A percentile compares a stretch with the other conserved stretches of the same genome.
Evolutionary conservation across 2,113 vertebrate genomes (phyloP).

Genomic region (Myrmecobius fasciatus): DNA sequence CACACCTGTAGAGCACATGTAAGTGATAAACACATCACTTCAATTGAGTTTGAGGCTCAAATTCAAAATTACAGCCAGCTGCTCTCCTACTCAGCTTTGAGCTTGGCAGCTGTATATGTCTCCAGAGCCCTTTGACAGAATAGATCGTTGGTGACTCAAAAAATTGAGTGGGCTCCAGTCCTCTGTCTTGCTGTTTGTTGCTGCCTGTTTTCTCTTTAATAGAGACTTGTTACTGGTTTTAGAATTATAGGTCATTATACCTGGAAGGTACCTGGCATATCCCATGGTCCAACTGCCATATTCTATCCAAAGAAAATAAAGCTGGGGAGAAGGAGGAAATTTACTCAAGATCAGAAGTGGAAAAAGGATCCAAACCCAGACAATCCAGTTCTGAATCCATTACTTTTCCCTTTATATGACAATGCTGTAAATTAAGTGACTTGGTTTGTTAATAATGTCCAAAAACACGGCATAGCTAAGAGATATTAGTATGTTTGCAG

Average conservation of each 20-base stretch:
- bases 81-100: slow-evolving; percentile 12
- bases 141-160: not conserved
- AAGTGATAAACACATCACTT: slow-evolving; percentile 47
- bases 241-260: slow-evolving; percentile 6
- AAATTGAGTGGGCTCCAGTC: slow-evolving; percentile 15
- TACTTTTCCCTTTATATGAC: not conserved
- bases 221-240: slow-evolving; percentile 23
- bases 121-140: slow-evolving; percentile 13
- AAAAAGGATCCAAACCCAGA: slow-evolving; percentile 9
- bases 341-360: not conserved
- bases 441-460: not conserved
- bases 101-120: slow-evolving; percentile 17
- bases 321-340: not conserved
- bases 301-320: not conserved
- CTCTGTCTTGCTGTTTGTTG: not conserved
- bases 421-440: not conserved
- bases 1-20: slow-evolving; percentile 69
- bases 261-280: slow-evolving; percentile 22
- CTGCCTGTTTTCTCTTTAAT: not conserved
- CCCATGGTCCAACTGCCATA: not conserved
- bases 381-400: not conserved
- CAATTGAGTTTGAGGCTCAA: not conserved
- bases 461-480: not conserved
- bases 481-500: not conserved
- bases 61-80: slow-evolving; percentile 53